A percentile compares a stretch with the other conserved stretches of the same genome.
phyloP scores from a whole-genome alignment of 2,113 vertebrate genomes.

The Nyctereutes procyonoides region DNA sequence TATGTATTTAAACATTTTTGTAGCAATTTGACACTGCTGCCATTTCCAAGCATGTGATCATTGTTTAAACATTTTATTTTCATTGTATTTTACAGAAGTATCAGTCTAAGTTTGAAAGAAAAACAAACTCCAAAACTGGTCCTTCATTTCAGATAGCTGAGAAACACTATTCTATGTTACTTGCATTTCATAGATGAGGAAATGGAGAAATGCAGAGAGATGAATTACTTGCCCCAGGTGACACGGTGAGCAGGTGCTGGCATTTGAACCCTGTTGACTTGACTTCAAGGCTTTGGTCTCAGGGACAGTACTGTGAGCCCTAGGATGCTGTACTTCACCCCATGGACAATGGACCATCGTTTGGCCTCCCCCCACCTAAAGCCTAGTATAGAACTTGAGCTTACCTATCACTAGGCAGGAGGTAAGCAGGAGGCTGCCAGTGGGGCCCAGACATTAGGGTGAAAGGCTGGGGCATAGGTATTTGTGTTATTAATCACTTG shows the following conservation, averaged over 20 bases:
- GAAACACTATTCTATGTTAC: not conserved
- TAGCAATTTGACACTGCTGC: not conserved
- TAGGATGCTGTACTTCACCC: too few relatives aligned
- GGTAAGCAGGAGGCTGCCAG: not conserved
- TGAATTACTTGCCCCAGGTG: not conserved
- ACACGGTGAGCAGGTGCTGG: not conserved
- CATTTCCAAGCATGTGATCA: not conserved
- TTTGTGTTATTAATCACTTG: constrained; percentile 51
- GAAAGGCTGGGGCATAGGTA: not conserved
- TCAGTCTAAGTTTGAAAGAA: not conserved
- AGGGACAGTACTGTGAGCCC: not conserved
- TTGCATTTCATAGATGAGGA: not conserved
- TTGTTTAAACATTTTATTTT: not conserved
- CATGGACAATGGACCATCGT: not conserved
- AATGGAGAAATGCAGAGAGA: not conserved
- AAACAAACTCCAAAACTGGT: not conserved
- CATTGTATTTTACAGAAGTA: not conserved
- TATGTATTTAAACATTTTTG: not conserved
- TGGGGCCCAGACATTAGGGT: not conserved
- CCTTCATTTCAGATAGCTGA: not conserved
- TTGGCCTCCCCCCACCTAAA: not conserved
- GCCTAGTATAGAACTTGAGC: not conserved
- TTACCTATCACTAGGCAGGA: not conserved
- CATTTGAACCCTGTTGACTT: not conserved
- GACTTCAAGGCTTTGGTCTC: not conserved